Evolutionary conservation across 2,888 invertebrate genomes (phyloP).

Genomic region (Galerucella pusilla): DNA sequence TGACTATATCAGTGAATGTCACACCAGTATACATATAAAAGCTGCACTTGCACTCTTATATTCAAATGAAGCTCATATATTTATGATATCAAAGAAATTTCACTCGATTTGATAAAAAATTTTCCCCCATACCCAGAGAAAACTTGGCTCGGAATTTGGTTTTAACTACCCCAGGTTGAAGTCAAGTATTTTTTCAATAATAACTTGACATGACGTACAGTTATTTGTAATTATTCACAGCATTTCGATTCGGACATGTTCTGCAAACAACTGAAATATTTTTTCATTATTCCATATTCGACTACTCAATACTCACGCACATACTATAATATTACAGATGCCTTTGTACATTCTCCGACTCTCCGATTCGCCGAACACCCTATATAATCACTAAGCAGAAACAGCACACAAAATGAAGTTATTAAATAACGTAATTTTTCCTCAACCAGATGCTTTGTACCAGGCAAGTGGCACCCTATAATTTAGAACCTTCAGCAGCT

Average conservation of each 20-base stretch:
- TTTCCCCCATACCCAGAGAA: too few species aligned
- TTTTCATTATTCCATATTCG: neutral
- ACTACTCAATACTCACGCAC: neutral
- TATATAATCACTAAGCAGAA: conserved; percentile 34
- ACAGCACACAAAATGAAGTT: conserved; percentile 36
- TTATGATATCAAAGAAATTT: too few species aligned
- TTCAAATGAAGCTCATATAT: too few species aligned
- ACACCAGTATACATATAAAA: too few species aligned
- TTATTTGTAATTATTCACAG: neutral
- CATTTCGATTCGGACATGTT: neutral
- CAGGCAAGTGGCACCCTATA: conserved; percentile 36
- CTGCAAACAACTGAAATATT: neutral
- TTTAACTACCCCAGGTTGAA: neutral
- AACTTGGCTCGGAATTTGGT: too few species aligned
- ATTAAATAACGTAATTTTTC: conserved; percentile 34
- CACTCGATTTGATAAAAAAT: too few species aligned
- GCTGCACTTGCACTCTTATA: too few species aligned
- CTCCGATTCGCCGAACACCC: conserved; percentile 8
- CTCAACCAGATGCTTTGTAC: conserved; percentile 37
- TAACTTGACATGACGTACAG: neutral
- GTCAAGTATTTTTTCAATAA: neutral
- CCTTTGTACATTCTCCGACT: conserved; percentile 4
- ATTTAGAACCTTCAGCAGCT: conserved; percentile 36
- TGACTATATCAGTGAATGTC: too few species aligned
- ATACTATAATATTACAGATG: neutral